Evolutionary conservation across 2,888 invertebrate genomes (phyloP).

Genomic region (Melinaea menophilus): DNA sequence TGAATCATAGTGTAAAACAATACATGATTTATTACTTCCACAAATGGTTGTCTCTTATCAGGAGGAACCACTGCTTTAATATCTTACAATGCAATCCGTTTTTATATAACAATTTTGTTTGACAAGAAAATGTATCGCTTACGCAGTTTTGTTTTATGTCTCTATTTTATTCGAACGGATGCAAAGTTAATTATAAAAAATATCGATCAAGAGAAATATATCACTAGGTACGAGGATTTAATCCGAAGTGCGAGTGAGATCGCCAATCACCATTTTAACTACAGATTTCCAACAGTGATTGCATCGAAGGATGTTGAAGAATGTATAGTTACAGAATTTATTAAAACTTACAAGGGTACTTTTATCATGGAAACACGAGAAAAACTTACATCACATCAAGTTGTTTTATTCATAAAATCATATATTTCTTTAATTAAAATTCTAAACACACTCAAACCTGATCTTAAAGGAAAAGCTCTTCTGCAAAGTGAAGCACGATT

Average conservation of each 20-base stretch:
- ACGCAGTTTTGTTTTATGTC: too few species aligned
- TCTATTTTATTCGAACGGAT: too few species aligned
- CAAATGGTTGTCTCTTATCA: slow-evolving; percentile 19
- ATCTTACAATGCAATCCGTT: not conserved
- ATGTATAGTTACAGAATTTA: slow-evolving; percentile 42
- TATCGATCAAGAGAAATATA: too few species aligned
- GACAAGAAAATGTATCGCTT: too few species aligned
- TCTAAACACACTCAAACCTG: slow-evolving; percentile 46
- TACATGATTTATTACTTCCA: slow-evolving; percentile 44
- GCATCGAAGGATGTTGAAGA: slow-evolving; percentile 40
- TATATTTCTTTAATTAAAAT: slow-evolving; percentile 49
- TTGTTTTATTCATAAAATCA: slow-evolving; percentile 37
- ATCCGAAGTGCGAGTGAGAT: too few species aligned
- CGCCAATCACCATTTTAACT: too few species aligned
- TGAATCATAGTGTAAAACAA: slow-evolving; percentile 34
- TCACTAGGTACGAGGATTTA: too few species aligned
- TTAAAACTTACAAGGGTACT: slow-evolving; percentile 48
- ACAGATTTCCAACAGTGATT: too few species aligned
- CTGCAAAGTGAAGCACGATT: slow-evolving; percentile 50
- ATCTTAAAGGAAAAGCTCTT: slow-evolving; percentile 51
- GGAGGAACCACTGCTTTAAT: slow-evolving; percentile 1
- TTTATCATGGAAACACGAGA: slow-evolving; percentile 48
- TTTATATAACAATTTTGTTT: slow-evolving; percentile 4
- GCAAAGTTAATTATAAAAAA: too few species aligned
- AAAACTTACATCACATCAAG: slow-evolving; percentile 27